Base-by-base conservation (phyloP, 92 coral and sea anemone species). In the Plumapathes pennacea region DNA sequence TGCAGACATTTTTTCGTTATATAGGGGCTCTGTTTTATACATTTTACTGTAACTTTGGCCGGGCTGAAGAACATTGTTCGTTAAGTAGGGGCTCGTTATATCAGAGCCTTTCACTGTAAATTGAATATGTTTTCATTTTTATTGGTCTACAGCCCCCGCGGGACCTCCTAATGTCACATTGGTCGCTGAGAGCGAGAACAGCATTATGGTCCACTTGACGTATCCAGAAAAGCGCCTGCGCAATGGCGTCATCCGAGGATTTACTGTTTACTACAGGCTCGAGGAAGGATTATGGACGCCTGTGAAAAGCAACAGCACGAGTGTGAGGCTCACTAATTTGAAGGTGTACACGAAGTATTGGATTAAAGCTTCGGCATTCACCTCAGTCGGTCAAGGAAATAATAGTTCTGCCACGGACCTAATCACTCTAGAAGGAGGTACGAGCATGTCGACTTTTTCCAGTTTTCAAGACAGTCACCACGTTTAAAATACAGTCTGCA, bases 351-450 rank as follows among this genome's bases (percentile, higher is more conserved):
- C 94, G 19, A 64, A 78, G 34, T 92, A 92, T 34, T 33, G 57
- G 0, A 60, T 88, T 17, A 46, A 68, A 33, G 88, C 72, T 3
- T 69, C 96, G 25, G 96, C 98, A 12, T 69, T 48, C 33, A 88
- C 94, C 0, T 38, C 55, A 12, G 95, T 74, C 7, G 98, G 98
- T 5, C 42, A 25, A 27, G 98, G 98, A 33, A 57, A 69, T 0
- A 10, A 15, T 14, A 88, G 96, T 53, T 70, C 69, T 29, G 58
- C 9, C 30, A 60, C 25, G 17, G 13, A 45, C 27, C 50, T 62
- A 24, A 17, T 60, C 13, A 80, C 98, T 9, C 60, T 36, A 32
- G 98, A 92, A 66, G 90, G 96, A 56, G 82, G 98, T 91, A 59
- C 34, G 82, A n/a, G n/a, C n/a, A n/a, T 50, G 38, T 8, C 36